Evolutionary conservation across 2,888 invertebrate genomes (phyloP), one percentile per base, ranked within the genome.

Genomic region (Agriopis marginaria): DNA sequence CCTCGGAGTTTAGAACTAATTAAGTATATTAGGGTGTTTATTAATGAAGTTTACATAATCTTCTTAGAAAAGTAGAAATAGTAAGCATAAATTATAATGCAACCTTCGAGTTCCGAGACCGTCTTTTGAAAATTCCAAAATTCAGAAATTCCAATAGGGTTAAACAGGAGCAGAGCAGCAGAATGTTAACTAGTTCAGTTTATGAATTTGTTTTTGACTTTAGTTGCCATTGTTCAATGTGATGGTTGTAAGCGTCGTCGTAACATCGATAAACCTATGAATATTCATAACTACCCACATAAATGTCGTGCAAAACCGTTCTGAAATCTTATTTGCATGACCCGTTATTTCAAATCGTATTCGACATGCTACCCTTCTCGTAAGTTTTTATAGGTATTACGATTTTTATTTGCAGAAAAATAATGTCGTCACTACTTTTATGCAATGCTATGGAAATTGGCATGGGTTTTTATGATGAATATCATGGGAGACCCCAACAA

Each of bases 241-340:
- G 45, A 55, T 40, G 11, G 58, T 44, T 62, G 17, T 53, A 56
- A 58, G 44, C 60, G 14, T 23, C 14, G 51, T 49, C 32, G 50
- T n/a, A 32, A 56, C 68, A 68, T 60, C 63, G 47, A 63, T 63
- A 63, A 17, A 53, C 23, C 60, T 60, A 64, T 68, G 54, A 68
- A 68, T 68, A 68, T 68, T 60, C 60, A 68, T 56, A 45, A 12
- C 23, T 8, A 39, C 64, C 64, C 45, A 56, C 61, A 64, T 61
- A 68, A 68, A 64, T 55, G 64, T 61, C 68, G 68, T 64, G 68
- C 59, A 51, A 61, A 68, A 64, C 60, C 44, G 60, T 55, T 58
- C 59, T 64, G 42, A 68, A 63, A 53, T 66, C 63, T 67, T 64
- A 70, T 71, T 71, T 65, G 58, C 67, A 65, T 71, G 56, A 53